Conservation (phyloP, 2,888 invertebrate species). For the Drosophila merina region DNA sequence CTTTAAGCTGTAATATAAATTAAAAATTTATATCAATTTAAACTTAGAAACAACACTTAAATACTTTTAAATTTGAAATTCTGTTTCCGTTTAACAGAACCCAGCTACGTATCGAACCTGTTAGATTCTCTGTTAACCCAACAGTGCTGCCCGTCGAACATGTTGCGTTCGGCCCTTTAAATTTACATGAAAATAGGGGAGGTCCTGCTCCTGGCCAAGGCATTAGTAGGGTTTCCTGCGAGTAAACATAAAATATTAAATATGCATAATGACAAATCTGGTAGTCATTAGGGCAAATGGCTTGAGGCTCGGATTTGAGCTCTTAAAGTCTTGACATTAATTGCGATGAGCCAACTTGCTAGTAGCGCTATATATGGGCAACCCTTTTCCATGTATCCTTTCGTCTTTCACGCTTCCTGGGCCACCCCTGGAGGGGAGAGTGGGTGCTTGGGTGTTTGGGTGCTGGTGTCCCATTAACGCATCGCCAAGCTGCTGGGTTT, state of each 20-base stretch:
- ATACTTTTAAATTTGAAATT: too few relatives aligned
- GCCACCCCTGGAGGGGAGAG: conserved; percentile 13
- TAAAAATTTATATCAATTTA: too few relatives aligned
- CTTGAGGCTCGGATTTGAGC: conserved; percentile 17
- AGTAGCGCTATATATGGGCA: conserved; percentile 4
- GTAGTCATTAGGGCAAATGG: conserved; percentile 36
- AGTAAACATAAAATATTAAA: conserved; percentile 41
- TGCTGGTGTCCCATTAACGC: conserved; percentile 34
- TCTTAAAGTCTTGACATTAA: conserved; percentile 45
- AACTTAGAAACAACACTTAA: too few relatives aligned
- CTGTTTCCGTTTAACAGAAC: not conserved
- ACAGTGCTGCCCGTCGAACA: conserved; percentile 11
- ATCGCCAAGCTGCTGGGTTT: conserved; percentile 30
- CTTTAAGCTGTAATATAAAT: too few relatives aligned
- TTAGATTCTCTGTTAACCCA: not conserved
- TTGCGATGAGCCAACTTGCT: conserved; percentile 35
- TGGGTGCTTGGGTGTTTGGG: not conserved
- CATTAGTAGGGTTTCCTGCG: conserved; percentile 4
- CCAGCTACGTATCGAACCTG: conserved; percentile 2
- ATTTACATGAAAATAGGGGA: conserved; percentile 11
- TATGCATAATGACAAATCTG: conserved; percentile 43
- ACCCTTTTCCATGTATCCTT: conserved; percentile 2
- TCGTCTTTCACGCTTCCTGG: conserved; percentile 11
- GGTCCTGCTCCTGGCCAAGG: not conserved
- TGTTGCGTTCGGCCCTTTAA: not conserved